These are phyloP conservation scores for Oophaga pumilio DNA, from an alignment of 2,113 vertebrate genomes.

Conservation along the genomic window DNA sequence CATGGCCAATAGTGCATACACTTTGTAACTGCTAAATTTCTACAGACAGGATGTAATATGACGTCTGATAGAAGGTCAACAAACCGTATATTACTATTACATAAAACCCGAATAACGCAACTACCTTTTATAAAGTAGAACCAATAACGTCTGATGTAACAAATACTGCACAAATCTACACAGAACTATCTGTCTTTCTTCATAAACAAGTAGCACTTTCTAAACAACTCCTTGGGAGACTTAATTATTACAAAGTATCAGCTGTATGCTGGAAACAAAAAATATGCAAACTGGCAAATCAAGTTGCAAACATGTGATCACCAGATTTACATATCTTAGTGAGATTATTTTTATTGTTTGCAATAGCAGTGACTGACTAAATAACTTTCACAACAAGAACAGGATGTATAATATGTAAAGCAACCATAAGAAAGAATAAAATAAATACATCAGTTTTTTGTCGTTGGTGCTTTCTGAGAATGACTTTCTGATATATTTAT, in stretches of 20 bases:
- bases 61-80: not conserved
- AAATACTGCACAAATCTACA: not conserved
- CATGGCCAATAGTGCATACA: too few relatives aligned
- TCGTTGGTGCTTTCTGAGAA: not conserved
- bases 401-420: not conserved
- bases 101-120: not conserved
- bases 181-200: not conserved
- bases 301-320: not conserved
- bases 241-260: not conserved
- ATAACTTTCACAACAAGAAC: not conserved
- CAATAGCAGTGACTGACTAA: not conserved
- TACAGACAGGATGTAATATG: not conserved
- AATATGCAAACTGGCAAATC: not conserved
- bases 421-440: not conserved
- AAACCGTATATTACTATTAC: not conserved
- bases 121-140: not conserved
- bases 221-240: not conserved
- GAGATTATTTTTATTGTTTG: conserved; percentile 1
- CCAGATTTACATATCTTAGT: conserved; percentile 31
- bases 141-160: not conserved
- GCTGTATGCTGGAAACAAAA: not conserved
- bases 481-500: conserved; percentile 16
- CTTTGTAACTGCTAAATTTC: not conserved
- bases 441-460: not conserved
- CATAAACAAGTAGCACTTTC: not conserved